Percentiles rank a stretch among this genome's conserved stretches.
Conservation (phyloP, 2,113 vertebrate species). For the Eclectus roratus region DNA sequence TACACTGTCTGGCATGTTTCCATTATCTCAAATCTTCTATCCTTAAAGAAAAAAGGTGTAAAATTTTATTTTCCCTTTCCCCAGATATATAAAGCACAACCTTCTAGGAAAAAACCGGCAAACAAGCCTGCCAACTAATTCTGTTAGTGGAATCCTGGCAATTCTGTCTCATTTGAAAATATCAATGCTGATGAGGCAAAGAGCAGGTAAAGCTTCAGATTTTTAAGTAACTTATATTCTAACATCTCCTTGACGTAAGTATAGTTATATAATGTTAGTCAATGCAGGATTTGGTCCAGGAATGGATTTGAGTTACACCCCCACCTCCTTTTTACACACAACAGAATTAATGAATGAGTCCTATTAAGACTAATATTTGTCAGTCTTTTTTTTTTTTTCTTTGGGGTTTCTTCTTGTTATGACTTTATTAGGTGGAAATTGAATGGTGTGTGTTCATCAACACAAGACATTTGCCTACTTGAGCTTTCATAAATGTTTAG, state of each 20-base stretch:
- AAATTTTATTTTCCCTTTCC: background rate
- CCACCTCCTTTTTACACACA: background rate
- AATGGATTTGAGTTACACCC: background rate
- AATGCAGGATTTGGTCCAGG: background rate
- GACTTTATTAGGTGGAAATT: slow-evolving; percentile 38
- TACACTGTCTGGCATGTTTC: background rate
- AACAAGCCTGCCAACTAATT: background rate
- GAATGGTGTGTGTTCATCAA: slow-evolving; percentile 18
- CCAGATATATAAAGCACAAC: background rate
- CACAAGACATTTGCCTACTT: slow-evolving; percentile 31
- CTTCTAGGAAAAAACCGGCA: background rate
- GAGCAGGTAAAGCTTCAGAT: background rate
- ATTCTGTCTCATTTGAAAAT: background rate
- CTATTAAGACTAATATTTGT: slow-evolving; percentile 32
- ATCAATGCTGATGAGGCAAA: background rate
- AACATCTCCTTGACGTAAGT: background rate
- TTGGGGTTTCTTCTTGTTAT: slow-evolving; percentile 31
- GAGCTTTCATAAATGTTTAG: background rate
- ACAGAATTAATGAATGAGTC: slow-evolving; percentile 41
- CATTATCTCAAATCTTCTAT: background rate
- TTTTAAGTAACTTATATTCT: background rate
- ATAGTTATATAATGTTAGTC: background rate
- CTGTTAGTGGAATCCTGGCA: background rate
- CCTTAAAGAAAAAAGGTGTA: background rate
- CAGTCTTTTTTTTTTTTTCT: background rate